These are phyloP conservation scores for Caenorhabditis tropicalis DNA, from an alignment of 1,140 invertebrate species.

Conservation along the genomic window DNA sequence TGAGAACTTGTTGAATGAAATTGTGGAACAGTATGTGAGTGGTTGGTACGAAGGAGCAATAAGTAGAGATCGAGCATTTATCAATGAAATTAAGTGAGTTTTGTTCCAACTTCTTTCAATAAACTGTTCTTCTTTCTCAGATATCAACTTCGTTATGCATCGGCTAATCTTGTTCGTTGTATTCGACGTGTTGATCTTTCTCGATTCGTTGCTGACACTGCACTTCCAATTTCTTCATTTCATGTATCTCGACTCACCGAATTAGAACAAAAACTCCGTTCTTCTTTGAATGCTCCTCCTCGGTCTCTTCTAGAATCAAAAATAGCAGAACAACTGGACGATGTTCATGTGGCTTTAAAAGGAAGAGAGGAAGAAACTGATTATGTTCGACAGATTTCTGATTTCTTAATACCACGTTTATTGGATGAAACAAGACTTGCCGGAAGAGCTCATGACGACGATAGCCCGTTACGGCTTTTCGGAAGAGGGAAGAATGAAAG, in stretches of 20 bases:
- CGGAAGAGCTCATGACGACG: constrained; percentile 51
- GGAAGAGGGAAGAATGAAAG: constrained; percentile 21
- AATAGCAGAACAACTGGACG: constrained; percentile 31
- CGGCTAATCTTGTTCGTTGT: constrained; percentile 42
- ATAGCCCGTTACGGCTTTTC: background rate
- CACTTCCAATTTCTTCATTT: constrained; percentile 35
- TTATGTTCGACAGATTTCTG: constrained; percentile 47
- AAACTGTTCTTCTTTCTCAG: constrained; percentile 20
- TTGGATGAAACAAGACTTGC: constrained; percentile 47
- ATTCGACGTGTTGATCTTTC: constrained; percentile 51
- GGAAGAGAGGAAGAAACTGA: constrained; percentile 27
- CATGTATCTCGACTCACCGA: constrained; percentile 17
- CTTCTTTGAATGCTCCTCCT: background rate
- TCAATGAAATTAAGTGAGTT: constrained; percentile 57
- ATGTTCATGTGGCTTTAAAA: constrained; percentile 37
- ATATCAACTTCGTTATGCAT: constrained; percentile 56
- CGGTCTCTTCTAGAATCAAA: constrained; percentile 35
- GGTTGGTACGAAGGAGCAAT: constrained; percentile 54
- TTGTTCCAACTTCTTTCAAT: background rate
- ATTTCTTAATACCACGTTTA: constrained; percentile 45
- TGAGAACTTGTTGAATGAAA: constrained; percentile 53
- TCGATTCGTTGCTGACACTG: constrained; percentile 25
- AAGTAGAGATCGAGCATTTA: constrained; percentile 55
- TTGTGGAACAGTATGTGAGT: constrained; percentile 59
- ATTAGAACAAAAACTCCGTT: background rate